These are phyloP conservation scores for Saguinus midas DNA, from an alignment of 2,113 vertebrate species.

Conservation along the genomic window DNA sequence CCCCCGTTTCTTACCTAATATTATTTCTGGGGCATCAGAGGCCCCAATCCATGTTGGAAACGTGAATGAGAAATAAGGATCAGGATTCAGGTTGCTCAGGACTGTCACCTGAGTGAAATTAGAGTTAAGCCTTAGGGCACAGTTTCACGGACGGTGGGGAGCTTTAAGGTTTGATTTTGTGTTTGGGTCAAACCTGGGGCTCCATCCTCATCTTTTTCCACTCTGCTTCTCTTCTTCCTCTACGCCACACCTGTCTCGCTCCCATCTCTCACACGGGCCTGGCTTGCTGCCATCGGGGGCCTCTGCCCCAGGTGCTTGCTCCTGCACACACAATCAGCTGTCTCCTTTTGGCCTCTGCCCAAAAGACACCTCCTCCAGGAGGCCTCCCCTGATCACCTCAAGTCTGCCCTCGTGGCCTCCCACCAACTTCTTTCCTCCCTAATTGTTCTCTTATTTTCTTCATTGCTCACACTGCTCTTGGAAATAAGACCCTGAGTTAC, in stretches of 20 bases:
- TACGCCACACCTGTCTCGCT: rapidly evolving
- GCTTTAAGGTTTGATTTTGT: rapidly evolving
- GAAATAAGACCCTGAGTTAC: not conserved
- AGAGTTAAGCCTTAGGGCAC: not conserved
- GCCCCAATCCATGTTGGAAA: not conserved
- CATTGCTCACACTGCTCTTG: not conserved
- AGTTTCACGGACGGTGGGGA: not conserved
- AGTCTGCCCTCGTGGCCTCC: not conserved
- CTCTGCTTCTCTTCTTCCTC: not conserved
- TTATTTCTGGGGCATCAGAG: not conserved
- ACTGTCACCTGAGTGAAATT: not conserved
- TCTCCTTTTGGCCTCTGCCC: not conserved
- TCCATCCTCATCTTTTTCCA: too few relatives aligned
- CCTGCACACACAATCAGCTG: rapidly evolving
- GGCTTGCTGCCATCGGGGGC: not conserved
- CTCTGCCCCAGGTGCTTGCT: not conserved
- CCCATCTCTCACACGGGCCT: not conserved
- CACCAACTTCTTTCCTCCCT: not conserved
- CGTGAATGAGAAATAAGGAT: rapidly evolving
- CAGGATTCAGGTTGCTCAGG: too few relatives aligned
- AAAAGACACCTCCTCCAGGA: not conserved
- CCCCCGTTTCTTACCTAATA: not conserved
- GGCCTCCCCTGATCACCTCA: not conserved
- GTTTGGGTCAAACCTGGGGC: not conserved
- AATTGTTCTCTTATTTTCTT: not conserved